These are phyloP conservation scores for Eilema caniola DNA, from an alignment of 2,888 invertebrate species.

Conservation along the genomic window DNA sequence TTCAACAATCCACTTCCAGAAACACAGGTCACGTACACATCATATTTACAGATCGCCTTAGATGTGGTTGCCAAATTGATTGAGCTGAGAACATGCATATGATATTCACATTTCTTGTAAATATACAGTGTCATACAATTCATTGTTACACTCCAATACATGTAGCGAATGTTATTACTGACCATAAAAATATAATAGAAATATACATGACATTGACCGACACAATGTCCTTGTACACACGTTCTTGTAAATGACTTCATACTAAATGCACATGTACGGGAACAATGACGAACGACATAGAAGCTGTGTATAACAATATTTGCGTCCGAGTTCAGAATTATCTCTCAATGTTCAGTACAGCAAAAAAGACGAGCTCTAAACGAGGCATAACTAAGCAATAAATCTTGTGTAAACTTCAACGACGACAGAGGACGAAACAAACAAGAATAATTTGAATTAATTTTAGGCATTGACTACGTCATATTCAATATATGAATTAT, in stretches of 20 bases:
- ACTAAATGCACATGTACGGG: slow-evolving; percentile 31
- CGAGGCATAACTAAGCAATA: slow-evolving; percentile 8
- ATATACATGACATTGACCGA: slow-evolving; percentile 72
- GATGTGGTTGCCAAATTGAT: slow-evolving; percentile 43
- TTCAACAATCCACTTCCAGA: slow-evolving; percentile 35
- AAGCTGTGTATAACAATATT: slow-evolving; percentile 16
- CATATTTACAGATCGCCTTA: slow-evolving; percentile 28
- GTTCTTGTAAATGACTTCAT: slow-evolving; percentile 40
- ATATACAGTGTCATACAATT: slow-evolving; percentile 9
- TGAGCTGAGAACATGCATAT: slow-evolving; percentile 21
- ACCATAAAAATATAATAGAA: slow-evolving; percentile 57
- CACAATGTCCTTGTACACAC: slow-evolving; percentile 67
- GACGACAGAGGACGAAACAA: slow-evolving; percentile 11
- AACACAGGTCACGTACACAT: slow-evolving; percentile 21
- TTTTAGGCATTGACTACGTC: not conserved
- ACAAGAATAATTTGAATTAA: slow-evolving; percentile 26
- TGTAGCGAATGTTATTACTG: slow-evolving; percentile 43
- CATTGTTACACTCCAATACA: slow-evolving; percentile 26
- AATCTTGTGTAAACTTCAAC: slow-evolving; percentile 11
- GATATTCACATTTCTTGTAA: slow-evolving; percentile 24
- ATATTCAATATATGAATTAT: not conserved
- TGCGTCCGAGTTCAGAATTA: not conserved
- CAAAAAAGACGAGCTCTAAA: slow-evolving; percentile 5
- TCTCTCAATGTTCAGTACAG: not conserved
- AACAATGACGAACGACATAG: slow-evolving; percentile 28